Percentiles rank a stretch among this genome's conserved stretches.
phyloP scores from a whole-genome alignment of 1,140 invertebrate species.

The Leucophenga varia region DNA sequence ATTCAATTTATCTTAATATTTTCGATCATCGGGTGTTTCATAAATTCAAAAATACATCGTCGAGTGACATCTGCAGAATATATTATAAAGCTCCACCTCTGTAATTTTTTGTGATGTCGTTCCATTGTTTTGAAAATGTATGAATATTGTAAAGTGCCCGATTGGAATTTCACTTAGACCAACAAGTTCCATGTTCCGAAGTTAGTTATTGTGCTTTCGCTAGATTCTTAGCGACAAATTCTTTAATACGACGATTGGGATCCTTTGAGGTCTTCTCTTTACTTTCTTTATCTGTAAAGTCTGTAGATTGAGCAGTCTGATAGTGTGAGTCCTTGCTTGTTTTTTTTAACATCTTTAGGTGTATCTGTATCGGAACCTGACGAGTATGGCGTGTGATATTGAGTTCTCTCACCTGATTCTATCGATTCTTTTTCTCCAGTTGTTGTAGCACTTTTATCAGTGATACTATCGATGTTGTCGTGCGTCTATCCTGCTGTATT shows the following conservation, averaged over 20 bases:
- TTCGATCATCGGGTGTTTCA: no score
- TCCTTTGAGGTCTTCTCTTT: background rate
- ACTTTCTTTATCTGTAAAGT: background rate
- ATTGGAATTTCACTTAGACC: constrained; percentile 69
- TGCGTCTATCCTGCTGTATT: no score
- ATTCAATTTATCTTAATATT: no score
- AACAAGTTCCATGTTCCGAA: constrained; percentile 57
- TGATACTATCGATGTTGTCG: no score
- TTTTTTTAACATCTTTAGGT: no score
- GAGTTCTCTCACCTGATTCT: no score
- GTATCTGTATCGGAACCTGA: no score
- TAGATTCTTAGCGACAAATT: constrained; percentile 48
- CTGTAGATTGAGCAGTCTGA: no score
- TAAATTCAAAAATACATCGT: constrained; percentile 66
- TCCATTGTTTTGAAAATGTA: constrained; percentile 74
- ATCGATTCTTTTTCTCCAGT: no score
- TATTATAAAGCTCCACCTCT: constrained; percentile 78
- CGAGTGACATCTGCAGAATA: constrained; percentile 78
- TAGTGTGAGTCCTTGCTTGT: no score
- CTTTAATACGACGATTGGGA: background rate
- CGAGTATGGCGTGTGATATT: no score
- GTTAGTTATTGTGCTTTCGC: constrained; percentile 34
- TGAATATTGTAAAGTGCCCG: constrained; percentile 64
- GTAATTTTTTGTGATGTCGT: constrained; percentile 58
- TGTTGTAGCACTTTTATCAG: no score